These are phyloP conservation scores for Sinocyclocheilus rhinocerous DNA, from an alignment of 2,113 vertebrate genomes.

Conservation along the genomic window DNA sequence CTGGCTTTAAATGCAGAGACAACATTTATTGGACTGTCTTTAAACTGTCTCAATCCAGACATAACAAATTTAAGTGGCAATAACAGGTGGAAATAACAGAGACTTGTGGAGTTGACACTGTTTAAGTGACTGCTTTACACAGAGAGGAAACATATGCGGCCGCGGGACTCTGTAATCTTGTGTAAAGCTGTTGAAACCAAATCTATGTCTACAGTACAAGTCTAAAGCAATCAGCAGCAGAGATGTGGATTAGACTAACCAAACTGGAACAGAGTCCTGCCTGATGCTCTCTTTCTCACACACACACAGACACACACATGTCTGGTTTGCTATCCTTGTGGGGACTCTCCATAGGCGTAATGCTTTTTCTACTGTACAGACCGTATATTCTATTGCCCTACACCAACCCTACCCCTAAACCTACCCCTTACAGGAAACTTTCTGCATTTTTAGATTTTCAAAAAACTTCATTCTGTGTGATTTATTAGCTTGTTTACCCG, in stretches of 20 bases:
- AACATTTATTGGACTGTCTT: background rate
- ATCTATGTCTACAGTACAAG: background rate
- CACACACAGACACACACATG: background rate
- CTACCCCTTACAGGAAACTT: too few species aligned
- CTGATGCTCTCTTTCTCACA: background rate
- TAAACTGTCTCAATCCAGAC: conserved; percentile 18
- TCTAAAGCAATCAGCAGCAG: conserved; percentile 8
- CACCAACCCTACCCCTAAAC: too few species aligned
- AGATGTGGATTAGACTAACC: background rate
- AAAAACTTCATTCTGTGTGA: too few species aligned
- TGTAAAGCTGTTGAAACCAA: background rate
- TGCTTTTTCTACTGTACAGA: too few species aligned
- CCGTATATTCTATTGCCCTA: too few species aligned
- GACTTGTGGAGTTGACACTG: background rate
- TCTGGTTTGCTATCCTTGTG: too few species aligned
- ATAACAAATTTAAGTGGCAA: conserved; percentile 25
- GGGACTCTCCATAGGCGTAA: too few species aligned
- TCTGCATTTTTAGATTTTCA: too few species aligned
- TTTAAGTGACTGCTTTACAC: background rate
- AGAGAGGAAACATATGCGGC: background rate
- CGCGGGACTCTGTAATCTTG: background rate
- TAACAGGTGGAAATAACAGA: conserved; percentile 29
- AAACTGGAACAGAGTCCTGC: background rate
- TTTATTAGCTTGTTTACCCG: too few species aligned
- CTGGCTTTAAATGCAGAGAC: background rate